Evolutionary conservation across 2,888 invertebrate species (phyloP).

Genomic region (Eristalis pertinax): DNA sequence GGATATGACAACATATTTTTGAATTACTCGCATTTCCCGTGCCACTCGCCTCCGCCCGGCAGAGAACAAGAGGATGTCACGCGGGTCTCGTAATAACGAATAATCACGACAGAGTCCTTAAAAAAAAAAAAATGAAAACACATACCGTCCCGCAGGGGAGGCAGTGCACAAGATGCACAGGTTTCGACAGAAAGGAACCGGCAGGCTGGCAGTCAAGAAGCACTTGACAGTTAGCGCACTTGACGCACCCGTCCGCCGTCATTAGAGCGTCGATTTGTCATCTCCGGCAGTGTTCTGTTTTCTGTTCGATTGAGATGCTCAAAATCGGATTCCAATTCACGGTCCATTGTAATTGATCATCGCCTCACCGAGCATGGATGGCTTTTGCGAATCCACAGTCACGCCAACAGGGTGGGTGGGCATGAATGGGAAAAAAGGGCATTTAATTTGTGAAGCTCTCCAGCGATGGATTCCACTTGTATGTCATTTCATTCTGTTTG

Average conservation of each 20-base stretch:
- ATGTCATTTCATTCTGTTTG: slow-evolving; percentile 70
- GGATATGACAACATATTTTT: slow-evolving; percentile 66
- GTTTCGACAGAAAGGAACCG: slow-evolving; percentile 7
- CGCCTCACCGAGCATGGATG: slow-evolving; percentile 54
- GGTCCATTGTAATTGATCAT: slow-evolving; percentile 68
- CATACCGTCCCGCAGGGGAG: not conserved
- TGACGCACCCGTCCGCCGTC: slow-evolving; percentile 54
- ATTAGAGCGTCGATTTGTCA: slow-evolving; percentile 66
- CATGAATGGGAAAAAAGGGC: slow-evolving; percentile 61
- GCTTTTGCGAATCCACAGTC: slow-evolving; percentile 5
- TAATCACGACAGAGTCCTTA: slow-evolving; percentile 53
- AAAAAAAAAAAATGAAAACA: not conserved
- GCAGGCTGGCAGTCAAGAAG: slow-evolving; percentile 62
- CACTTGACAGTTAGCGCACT: slow-evolving; percentile 71
- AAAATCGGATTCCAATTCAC: slow-evolving; percentile 33
- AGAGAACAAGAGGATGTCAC: slow-evolving; percentile 68
- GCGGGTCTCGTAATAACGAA: slow-evolving; percentile 55
- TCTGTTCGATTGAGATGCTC: slow-evolving; percentile 32
- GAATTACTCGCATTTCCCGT: slow-evolving; percentile 11
- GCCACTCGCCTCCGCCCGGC: not conserved
- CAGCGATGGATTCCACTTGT: slow-evolving; percentile 72
- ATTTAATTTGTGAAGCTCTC: slow-evolving; percentile 67
- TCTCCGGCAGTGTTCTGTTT: not conserved
- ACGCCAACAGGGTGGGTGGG: not conserved
- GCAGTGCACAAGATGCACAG: slow-evolving; percentile 59